Percentiles rank a stretch among this genome's conserved stretches.
Evolutionary conservation across 1,140 invertebrate species (phyloP).

Genomic region (Helicoverpa armigera): DNA sequence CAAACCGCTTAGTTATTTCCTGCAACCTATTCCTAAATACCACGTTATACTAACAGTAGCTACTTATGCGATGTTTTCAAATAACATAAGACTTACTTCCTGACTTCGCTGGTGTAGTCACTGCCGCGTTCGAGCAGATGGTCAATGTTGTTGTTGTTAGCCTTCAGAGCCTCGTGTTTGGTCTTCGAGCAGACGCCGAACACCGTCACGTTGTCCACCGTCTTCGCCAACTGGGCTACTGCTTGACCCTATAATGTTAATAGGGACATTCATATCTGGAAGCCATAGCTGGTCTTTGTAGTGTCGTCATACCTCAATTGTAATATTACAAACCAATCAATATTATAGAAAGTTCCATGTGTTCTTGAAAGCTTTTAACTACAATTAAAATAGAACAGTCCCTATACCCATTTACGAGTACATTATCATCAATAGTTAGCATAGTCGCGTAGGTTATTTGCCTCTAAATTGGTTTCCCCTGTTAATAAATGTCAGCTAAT

Average conservation of each 20-base stretch:
- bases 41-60: too few species aligned
- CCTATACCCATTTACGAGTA: neutral
- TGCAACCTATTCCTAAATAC: too few species aligned
- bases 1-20: too few species aligned
- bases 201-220: slow-evolving; percentile 93
- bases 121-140: slow-evolving; percentile 91
- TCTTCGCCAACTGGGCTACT: slow-evolving; percentile 93
- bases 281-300: neutral
- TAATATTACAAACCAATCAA: neutral
- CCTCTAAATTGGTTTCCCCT: slow-evolving; percentile 42
- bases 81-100: slow-evolving; percentile 89
- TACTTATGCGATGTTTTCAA: too few species aligned
- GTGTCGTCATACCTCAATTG: neutral
- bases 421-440: slow-evolving; percentile 20
- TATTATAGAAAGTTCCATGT: neutral
- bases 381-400: neutral
- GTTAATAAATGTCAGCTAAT: slow-evolving; percentile 44
- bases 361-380: neutral
- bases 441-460: slow-evolving; percentile 29
- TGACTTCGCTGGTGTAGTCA: slow-evolving; percentile 94
- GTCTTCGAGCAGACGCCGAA: slow-evolving; percentile 94
- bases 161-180: slow-evolving; percentile 94
- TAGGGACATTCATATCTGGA: neutral
- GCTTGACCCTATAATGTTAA: slow-evolving; percentile 90
- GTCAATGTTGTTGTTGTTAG: slow-evolving; percentile 90